Evolutionary conservation across 30 jellyfish, hydroid and myxozoan genomes (phyloP).

Genomic region (Aurelia coerulea): DNA sequence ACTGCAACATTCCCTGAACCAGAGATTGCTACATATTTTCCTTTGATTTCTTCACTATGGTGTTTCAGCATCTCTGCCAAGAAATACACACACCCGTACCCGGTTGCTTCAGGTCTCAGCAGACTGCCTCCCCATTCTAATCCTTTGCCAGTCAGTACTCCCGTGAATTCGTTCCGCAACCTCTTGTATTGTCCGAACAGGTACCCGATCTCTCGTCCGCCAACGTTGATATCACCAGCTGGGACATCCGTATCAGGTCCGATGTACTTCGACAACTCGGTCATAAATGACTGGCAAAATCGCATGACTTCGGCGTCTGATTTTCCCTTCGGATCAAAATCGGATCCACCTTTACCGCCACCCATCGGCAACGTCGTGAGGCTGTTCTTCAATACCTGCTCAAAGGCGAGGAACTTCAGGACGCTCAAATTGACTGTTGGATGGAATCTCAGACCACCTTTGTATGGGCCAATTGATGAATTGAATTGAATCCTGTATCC

Average conservation of each 20-base stretch:
- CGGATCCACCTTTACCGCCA: constrained; percentile 96
- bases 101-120: constrained; percentile 96
- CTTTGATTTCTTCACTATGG: constrained; percentile 41
- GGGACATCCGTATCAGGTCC: constrained; percentile 95
- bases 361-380: constrained; percentile 93
- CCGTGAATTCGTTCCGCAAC: constrained; percentile 80
- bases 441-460: constrained; percentile 93
- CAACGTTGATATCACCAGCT: constrained; percentile 96
- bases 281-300: constrained; percentile 95
- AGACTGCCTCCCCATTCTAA: constrained; percentile 92
- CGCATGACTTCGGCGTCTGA: constrained; percentile 94
- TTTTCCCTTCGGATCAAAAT: constrained; percentile 86
- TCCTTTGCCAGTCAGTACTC: constrained; percentile 93
- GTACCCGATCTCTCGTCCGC: constrained; percentile 92
- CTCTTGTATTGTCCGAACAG: constrained; percentile 93
- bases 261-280: constrained; percentile 76
- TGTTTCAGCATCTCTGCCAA: constrained; percentile 72
- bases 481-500: constrained; percentile 93
- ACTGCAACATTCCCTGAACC: constrained; percentile 96
- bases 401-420: constrained; percentile 88
- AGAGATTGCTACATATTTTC: constrained; percentile 76
- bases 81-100: constrained; percentile 88
- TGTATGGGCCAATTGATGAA: constrained; percentile 95
- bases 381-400: constrained; percentile 84
- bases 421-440: constrained; percentile 90